Evolutionary conservation across 2,797 vertebrate genomes (phyloP).

Genomic region (Eutrigla gurnardus): DNA sequence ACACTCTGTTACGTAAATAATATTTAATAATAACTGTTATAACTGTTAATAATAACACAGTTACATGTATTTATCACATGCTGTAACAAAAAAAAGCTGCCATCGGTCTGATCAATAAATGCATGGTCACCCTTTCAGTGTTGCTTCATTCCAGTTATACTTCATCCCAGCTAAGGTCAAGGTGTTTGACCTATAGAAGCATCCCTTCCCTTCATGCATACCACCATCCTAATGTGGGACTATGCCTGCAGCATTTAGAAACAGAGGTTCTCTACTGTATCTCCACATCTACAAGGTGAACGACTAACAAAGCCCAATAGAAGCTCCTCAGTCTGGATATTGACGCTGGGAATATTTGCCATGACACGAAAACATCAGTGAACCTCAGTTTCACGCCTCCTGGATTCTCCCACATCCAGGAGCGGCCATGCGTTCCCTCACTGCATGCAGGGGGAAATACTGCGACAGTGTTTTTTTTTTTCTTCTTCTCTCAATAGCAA

Average conservation of each 20-base stretch:
- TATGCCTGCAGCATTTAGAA: not conserved
- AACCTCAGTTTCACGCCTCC: constrained; percentile 36
- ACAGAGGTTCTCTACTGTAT: not conserved
- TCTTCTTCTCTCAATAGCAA: constrained; percentile 6
- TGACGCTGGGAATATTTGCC: constrained; percentile 1
- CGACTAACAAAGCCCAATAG: not conserved
- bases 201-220: constrained; percentile 8
- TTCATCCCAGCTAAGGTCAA: constrained; percentile 28
- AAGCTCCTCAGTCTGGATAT: not conserved
- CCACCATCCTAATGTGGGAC: not conserved
- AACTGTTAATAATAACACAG: no score
- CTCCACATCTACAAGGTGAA: constrained; percentile 1
- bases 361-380: constrained; percentile 26
- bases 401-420: constrained; percentile 48
- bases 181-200: constrained; percentile 38
- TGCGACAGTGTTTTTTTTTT: constrained; percentile 77
- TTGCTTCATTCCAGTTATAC: not conserved
- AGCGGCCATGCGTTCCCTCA: constrained; percentile 76
- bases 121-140: not conserved
- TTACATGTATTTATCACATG: no score
- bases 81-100: not conserved
- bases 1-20: not conserved
- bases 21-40: no score
- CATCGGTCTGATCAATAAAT: not conserved
- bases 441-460: constrained; percentile 75